Evolutionary conservation across 2,888 invertebrate genomes (phyloP).

Genomic region (Macropis europaea): DNA sequence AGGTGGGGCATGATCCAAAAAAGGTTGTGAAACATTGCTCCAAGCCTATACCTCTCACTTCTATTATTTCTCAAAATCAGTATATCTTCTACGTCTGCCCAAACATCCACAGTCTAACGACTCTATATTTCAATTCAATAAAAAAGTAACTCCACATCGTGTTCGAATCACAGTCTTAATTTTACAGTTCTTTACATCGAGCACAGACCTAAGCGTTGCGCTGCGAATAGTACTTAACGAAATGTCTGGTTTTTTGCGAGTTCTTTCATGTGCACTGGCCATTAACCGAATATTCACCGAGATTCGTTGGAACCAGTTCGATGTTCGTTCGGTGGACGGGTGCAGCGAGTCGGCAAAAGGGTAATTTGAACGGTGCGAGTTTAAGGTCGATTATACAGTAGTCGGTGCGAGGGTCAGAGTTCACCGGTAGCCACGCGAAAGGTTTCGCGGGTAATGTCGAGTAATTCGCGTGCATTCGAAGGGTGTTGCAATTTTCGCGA

Average conservation of each 20-base stretch:
- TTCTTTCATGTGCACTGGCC: background rate
- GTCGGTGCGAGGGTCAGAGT: slow-evolving; percentile 12
- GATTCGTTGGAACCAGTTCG: background rate
- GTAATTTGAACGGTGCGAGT: slow-evolving; percentile 17
- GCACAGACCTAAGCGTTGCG: background rate
- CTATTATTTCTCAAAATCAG: too few species aligned
- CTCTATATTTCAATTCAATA: too few species aligned
- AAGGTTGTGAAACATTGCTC: too few species aligned
- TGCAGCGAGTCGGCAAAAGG: slow-evolving; percentile 11
- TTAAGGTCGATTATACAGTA: slow-evolving; percentile 39
- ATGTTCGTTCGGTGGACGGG: background rate
- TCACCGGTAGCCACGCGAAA: background rate
- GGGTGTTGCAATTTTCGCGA: background rate
- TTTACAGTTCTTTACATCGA: background rate
- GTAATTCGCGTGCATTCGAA: slow-evolving; percentile 1
- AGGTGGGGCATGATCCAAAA: too few species aligned
- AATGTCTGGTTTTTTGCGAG: background rate
- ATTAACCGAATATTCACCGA: background rate
- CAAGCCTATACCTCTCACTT: too few species aligned
- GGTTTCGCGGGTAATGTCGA: background rate
- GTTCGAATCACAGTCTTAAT: background rate
- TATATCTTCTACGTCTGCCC: too few species aligned
- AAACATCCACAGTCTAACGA: too few species aligned
- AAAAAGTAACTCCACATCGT: too few species aligned
- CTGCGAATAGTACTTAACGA: too few species aligned